These are phyloP conservation scores for Nemurella pictetii DNA, from an alignment of 2,888 invertebrate species.

Conservation along the genomic window DNA sequence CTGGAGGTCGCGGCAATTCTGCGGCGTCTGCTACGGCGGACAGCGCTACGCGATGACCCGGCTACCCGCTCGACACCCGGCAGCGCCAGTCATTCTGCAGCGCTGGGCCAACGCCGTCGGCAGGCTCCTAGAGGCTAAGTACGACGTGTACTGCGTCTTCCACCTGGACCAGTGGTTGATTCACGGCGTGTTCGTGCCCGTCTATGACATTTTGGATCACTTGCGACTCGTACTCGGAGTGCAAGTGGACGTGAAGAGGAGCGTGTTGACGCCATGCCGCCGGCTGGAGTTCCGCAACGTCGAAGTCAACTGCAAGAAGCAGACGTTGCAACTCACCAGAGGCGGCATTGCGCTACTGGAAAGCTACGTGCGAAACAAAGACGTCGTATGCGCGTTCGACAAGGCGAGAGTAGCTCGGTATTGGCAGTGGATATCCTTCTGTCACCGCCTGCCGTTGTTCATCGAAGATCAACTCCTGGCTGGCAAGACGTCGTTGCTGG, in stretches of 20 bases:
- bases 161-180: slow-evolving; percentile 17
- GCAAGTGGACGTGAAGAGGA: background rate
- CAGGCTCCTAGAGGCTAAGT: background rate
- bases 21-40: background rate
- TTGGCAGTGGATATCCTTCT: slow-evolving; percentile 3
- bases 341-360: background rate
- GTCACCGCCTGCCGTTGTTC: background rate
- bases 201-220: background rate
- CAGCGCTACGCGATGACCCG: slow-evolving; percentile 11
- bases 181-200: background rate
- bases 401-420: background rate
- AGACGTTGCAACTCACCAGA: background rate
- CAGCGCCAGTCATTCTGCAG: background rate
- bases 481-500: background rate
- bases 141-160: background rate
- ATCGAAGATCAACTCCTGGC: background rate
- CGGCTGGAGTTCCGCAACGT: background rate
- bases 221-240: background rate
- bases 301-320: background rate
- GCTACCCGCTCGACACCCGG: background rate
- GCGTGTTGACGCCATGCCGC: background rate
- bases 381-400: background rate
- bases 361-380: background rate
- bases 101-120: slow-evolving; percentile 22
- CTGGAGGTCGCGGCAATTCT: background rate